Evolutionary conservation across 2,113 vertebrate genomes (phyloP).

Genomic region (Tychaedon coryphoeus): DNA sequence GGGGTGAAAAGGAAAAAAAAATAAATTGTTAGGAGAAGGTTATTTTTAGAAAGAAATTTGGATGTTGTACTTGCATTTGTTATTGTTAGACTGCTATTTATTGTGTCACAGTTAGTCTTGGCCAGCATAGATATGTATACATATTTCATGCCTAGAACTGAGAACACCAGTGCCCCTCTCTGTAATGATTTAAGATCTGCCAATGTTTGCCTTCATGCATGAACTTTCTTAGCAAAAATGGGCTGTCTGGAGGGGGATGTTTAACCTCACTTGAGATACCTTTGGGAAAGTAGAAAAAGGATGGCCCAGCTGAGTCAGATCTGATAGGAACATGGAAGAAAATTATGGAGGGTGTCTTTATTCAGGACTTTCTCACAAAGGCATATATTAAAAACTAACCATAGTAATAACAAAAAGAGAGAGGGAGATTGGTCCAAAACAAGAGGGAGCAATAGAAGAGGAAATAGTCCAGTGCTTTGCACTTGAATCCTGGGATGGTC

Average conservation of each 20-base stretch:
- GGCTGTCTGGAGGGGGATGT: not conserved
- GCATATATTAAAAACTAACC: not conserved
- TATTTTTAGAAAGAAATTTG: not conserved
- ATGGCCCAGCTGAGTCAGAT: not conserved
- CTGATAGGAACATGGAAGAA: not conserved
- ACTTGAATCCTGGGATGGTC: not conserved
- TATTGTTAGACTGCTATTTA: not conserved
- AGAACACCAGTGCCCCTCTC: not conserved
- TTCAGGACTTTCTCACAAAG: not conserved
- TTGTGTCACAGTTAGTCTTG: not conserved
- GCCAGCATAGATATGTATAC: not conserved
- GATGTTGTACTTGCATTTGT: not conserved
- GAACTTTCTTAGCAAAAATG: not conserved
- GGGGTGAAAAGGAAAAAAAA: not conserved
- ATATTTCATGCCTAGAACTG: not conserved
- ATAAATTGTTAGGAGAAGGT: not conserved
- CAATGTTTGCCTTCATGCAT: not conserved
- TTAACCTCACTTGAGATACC: not conserved
- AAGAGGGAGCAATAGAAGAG: not conserved
- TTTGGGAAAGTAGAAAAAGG: not conserved
- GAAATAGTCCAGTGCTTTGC: not conserved
- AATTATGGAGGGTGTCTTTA: not conserved
- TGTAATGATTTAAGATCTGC: not conserved
- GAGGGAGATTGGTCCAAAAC: not conserved
- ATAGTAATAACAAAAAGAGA: not conserved